Base-by-base conservation (phyloP, 2,113 vertebrate species). In the Smithornis capensis region DNA sequence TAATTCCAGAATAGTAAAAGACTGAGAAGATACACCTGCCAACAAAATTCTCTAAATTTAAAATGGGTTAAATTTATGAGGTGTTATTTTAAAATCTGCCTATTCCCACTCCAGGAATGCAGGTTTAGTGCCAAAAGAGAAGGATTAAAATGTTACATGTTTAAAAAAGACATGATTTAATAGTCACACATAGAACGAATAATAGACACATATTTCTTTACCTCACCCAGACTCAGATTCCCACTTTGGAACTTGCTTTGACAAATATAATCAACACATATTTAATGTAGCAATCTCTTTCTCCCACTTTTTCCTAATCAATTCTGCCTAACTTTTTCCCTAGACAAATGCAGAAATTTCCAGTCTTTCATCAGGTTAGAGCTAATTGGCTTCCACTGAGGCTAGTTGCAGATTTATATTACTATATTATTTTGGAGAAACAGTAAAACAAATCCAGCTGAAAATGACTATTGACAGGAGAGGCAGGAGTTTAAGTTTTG, bases 91-190 rank as follows among this genome's bases (percentile, higher is more conserved):
- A 64, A 96, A 96, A 92, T 74, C 68, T 90, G 71, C 35, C 90
- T 67, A 89, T 86, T 92, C 80, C 92, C 60, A 89, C 52, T 91
- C 68, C 65, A 93, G 86, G 75, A 92, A 95, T 92, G 92, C 31
- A 70, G 29, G 35, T 68, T 56, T 40, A 71, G n/a, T 64, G 80
- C 83, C 94, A 92, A 89, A 90, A 81, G 42, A 78, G 75, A 88
- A 74, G 40, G 38, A 91, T 86, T 94, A 86, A 81, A 81, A 81
- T 38, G 22, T 78, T 81, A 82, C 68, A 69, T 83, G 64, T 84
- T 50, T 67, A 63, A 86, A 92, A 89, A 67, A 22, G 14, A 78
- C 19, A 56, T 52, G 18, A 71, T 71, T 89, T 91, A 84, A 78
- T 73, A 89, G 84, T 83, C 11, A 33, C 11, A 62, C 3, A 6